Conservation (phyloP, 2,797 vertebrate genomes). For the Pygocentrus nattereri region DNA sequence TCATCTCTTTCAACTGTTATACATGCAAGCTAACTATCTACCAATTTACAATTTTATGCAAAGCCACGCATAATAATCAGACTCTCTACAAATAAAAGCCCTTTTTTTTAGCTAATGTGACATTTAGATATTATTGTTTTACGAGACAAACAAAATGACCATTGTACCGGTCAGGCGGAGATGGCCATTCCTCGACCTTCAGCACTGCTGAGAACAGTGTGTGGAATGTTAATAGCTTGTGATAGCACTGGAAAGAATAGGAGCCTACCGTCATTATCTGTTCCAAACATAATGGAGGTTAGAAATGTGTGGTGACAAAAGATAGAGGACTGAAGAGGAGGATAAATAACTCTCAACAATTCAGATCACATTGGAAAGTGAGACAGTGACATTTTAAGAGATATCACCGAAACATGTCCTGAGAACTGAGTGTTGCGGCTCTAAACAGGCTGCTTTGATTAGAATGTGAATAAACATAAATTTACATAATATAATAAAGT, state of each 20-base stretch:
- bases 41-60: not conserved
- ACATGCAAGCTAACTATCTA: not conserved
- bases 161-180: not conserved
- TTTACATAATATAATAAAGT: not conserved
- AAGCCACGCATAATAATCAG: not conserved
- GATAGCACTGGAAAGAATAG: slow-evolving; percentile 37
- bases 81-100: not conserved
- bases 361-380: not conserved
- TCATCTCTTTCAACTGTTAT: not conserved
- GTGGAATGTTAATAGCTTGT: slow-evolving; percentile 54
- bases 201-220: slow-evolving; percentile 40
- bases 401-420: not conserved
- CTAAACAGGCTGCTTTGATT: not conserved
- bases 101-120: not conserved
- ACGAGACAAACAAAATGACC: not conserved
- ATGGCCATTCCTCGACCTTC: slow-evolving; percentile 26
- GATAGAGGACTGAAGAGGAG: not conserved
- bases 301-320: slow-evolving; percentile 6
- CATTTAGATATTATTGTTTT: not conserved
- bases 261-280: slow-evolving; percentile 28
- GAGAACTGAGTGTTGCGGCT: not conserved
- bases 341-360: not conserved
- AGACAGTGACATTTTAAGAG: not conserved
- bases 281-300: slow-evolving; percentile 35
- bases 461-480: not conserved